These are phyloP conservation scores for Spicauda simplicius DNA, from an alignment of 2,888 invertebrate species.

Conservation along the genomic window DNA sequence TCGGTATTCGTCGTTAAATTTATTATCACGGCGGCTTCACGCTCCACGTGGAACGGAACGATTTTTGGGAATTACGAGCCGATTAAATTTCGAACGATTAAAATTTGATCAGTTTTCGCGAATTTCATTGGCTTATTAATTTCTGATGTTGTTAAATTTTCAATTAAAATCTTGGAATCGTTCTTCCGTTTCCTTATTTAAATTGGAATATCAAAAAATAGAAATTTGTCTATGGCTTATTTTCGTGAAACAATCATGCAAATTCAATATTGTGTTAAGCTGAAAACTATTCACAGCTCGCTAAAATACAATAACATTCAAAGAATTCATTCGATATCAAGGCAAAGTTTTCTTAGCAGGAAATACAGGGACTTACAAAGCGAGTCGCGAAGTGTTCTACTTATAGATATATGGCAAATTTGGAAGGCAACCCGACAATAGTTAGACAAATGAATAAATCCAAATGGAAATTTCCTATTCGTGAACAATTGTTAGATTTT, in stretches of 20 bases:
- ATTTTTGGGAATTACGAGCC: conserved; percentile 58
- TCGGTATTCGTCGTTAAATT: conserved; percentile 80
- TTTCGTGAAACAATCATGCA: neutral
- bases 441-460: conserved; percentile 85
- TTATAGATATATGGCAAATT: conserved; percentile 63
- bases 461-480: conserved; percentile 83
- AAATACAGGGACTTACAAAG: conserved; percentile 30
- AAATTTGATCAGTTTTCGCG: conserved; percentile 43
- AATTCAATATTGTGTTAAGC: conserved; percentile 23
- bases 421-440: conserved; percentile 72
- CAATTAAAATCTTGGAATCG: conserved; percentile 25
- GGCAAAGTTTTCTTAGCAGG: conserved; percentile 35
- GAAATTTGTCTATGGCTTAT: neutral
- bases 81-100: conserved; percentile 48
- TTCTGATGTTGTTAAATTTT: conserved; percentile 30
- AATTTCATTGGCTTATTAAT: conserved; percentile 36
- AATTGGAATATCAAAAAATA: neutral
- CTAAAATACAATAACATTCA: conserved; percentile 12
- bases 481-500: conserved; percentile 84
- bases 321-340: conserved; percentile 30
- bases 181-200: neutral
- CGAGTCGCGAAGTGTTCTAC: conserved; percentile 40
- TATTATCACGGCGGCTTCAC: conserved; percentile 69
- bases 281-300: conserved; percentile 6
- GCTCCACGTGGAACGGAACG: conserved; percentile 64